Base-by-base conservation (phyloP, 2,113 vertebrate genomes). In the Mastomys coucha region DNA sequence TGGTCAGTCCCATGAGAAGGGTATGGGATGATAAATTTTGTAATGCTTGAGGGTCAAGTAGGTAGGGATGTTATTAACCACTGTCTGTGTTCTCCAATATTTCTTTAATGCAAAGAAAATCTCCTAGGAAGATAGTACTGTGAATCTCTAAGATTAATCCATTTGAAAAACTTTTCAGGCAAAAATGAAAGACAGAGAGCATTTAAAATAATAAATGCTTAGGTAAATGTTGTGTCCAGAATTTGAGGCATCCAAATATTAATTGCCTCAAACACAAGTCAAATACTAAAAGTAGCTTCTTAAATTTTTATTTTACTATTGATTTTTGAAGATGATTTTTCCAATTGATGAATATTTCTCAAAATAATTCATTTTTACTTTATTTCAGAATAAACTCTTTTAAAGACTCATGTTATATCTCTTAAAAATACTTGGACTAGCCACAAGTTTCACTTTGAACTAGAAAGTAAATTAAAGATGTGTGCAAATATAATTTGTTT, bases 341-440 rank as follows among this genome's bases (percentile, higher is more conserved):
- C 39, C 20, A 80, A 28, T 49, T 92, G 70, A 81, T 91, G 49
- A 81, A 58, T 88, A 88, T 67, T 94, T 96, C 36, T 90, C 9
- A 22, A 13, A 91, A 85, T 4, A 53, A n/a, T 51, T 58, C 3
- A 75, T 63, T 51, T 78, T 49, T 94, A 76, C 93, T 95, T 91
- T 39, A 94, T 39, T 88, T 85, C n/a, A 93, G 53, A 88, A 39
- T 80, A 56, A 96, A 85, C 6, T 94, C 63, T 73, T 92, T 33
- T 75, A 49, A 96, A 88, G n/a, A 70, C 89, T 11, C 2, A 85
- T 75, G 42, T 19, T 88, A 13, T 19, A 76, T 26, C 6, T 90
- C 90, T 76, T 92, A 78, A 91, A 70, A 49, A 88, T 65, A 88
- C 53, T 65, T 93, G 42, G 49, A 70, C 7, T 8, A 91, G 49